Evolutionary conservation across 2,797 vertebrate genomes (phyloP), one percentile per base, ranked within the genome.

Genomic region (Acestrorhynchus altus): DNA sequence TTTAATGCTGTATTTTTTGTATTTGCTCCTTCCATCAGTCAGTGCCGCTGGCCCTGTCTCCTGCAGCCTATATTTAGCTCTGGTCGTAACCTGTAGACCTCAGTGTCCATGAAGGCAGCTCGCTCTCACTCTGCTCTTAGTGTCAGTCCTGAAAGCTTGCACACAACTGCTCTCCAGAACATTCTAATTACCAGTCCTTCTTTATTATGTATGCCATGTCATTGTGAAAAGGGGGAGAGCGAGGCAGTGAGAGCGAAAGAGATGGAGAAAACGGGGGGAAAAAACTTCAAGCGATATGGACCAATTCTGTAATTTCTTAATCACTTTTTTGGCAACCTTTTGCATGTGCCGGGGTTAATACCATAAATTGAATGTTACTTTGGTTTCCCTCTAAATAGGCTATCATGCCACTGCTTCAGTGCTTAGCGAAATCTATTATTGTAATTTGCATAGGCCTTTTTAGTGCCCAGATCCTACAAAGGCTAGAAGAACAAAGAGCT

Each of bases 361-460:
- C 90, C 86, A 88, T 89, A 93, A 93, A 94, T 94, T 94, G 91
- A 93, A 94, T 93, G 92, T 93, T 94, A 91, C 93, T 93, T 92
- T 92, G 89, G 90, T 92, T 91, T 90, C 88, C 71, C 86, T 84
- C 91, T 93, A 94, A 94, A 93, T 93, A 91, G 92, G 91, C 91
- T 90, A 93, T 93, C 91, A 90, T 83, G 86, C 83, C 74, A 84
- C 85, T 72, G 88, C 83, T 65, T 81, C 76, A 82, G 88, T 75
- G 88, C 92, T 90, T 90, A 90, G 93, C 74, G 61, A 92, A 93
- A 93, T 94, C 92, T 94, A 94, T 94, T 94, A 94, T 92, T 92
- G 87, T 88, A 89, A 94, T 94, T 94, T 94, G 93, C 92, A 94
- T 92, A 90, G 88, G 88, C 57, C 77, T 90, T 92, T 93, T 91